These are phyloP conservation scores for Mantis religiosa DNA, from an alignment of 2,888 invertebrate species.

Conservation along the genomic window DNA sequence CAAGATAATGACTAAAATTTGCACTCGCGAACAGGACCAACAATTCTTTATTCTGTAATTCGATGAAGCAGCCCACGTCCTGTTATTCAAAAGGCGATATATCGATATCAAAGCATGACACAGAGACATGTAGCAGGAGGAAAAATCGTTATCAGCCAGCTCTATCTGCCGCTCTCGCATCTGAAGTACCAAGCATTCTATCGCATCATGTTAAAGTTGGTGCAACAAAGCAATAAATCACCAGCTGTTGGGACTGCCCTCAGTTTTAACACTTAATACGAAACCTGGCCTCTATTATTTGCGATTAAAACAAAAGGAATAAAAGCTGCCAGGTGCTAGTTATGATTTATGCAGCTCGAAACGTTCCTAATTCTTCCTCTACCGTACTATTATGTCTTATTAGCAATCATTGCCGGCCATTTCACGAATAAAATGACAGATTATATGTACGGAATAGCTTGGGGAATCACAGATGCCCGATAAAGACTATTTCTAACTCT, in stretches of 20 bases:
- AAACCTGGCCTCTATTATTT: background rate
- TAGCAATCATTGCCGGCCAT: background rate
- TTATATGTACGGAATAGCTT: background rate
- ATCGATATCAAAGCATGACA: background rate
- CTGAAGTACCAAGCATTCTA: background rate
- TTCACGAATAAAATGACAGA: background rate
- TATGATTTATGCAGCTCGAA: background rate
- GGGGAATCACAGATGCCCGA: background rate
- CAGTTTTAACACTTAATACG: background rate
- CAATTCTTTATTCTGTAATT: background rate
- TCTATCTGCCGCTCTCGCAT: background rate
- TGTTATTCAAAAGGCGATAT: background rate
- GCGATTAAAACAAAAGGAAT: background rate
- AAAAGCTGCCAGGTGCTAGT: background rate
- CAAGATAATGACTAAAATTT: background rate
- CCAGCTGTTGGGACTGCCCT: background rate
- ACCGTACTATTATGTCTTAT: background rate
- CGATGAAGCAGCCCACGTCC: background rate
- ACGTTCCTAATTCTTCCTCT: background rate
- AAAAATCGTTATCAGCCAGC: too few relatives aligned
- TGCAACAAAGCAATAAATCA: background rate
- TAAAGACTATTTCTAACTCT: background rate
- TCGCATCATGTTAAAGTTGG: background rate
- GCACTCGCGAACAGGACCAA: background rate
- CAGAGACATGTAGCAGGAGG: background rate